Percentiles rank a stretch among this genome's conserved stretches.
These are phyloP conservation scores for Vespertilio murinus DNA, from an alignment of 2,797 vertebrate genomes.

Conservation along the genomic window DNA sequence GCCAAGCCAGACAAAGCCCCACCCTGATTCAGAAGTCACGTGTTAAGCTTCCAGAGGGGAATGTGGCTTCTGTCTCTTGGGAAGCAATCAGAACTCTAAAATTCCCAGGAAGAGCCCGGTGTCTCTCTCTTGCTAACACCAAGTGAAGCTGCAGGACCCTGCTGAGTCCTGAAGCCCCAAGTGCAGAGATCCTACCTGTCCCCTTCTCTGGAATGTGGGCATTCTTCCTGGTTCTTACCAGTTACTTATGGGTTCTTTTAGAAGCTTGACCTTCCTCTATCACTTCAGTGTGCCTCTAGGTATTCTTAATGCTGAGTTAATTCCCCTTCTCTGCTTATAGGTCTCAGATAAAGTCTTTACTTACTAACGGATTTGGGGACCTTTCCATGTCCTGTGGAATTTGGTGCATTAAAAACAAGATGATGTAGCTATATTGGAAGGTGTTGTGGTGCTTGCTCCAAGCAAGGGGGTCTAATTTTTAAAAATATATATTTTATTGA, in stretches of 20 bases:
- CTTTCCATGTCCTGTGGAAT: background rate
- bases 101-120: background rate
- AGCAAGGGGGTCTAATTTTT: slow-evolving; percentile 30
- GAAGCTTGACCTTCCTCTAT: background rate
- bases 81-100: background rate
- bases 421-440: background rate
- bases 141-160: background rate
- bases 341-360: background rate
- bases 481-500: no score
- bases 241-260: background rate
- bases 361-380: background rate
- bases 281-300: background rate
- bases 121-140: background rate
- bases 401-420: background rate
- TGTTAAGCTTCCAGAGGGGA: slow-evolving; percentile 24
- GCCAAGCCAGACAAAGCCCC: background rate
- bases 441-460: background rate
- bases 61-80: slow-evolving; percentile 9
- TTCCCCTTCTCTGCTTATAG: background rate
- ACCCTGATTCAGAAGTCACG: slow-evolving; percentile 31
- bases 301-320: background rate
- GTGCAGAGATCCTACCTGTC: background rate
- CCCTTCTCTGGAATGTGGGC: background rate
- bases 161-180: background rate
- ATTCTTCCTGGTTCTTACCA: background rate